A percentile compares a stretch with the other conserved stretches of the same genome.
Conservation (phyloP, 2,797 vertebrate species). For the Rhinichthys osculus region DNA sequence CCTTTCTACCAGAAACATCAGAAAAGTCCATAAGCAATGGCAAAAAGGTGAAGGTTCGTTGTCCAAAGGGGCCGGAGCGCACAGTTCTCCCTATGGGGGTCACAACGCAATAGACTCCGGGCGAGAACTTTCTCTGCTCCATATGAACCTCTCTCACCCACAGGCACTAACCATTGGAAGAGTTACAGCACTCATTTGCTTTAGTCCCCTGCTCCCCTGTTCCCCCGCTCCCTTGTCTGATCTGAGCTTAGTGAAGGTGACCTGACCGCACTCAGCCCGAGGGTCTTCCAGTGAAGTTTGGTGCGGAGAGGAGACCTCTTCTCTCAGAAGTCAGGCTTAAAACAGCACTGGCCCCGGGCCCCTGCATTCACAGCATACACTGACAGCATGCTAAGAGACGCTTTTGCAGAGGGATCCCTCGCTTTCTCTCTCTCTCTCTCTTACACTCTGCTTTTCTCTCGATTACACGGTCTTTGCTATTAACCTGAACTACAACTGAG, state of each 20-base stretch:
- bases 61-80: constrained; percentile 64
- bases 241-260: constrained; percentile 56
- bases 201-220: constrained; percentile 30
- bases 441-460: neutral
- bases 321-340: constrained; percentile 48
- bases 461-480: neutral
- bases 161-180: neutral
- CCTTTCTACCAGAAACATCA: constrained; percentile 10
- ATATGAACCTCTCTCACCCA: neutral
- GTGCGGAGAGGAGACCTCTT: constrained; percentile 36
- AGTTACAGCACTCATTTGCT: constrained; percentile 23
- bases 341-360: constrained; percentile 39
- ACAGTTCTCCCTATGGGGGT: constrained; percentile 37
- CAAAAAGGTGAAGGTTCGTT: constrained; percentile 61
- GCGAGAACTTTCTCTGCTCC: neutral
- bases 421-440: neutral
- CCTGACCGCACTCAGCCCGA: constrained; percentile 27
- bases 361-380: constrained; percentile 20
- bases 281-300: constrained; percentile 39
- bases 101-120: neutral
- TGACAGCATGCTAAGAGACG: constrained; percentile 40
- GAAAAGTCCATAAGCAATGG: constrained; percentile 65
- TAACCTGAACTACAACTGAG: constrained; percentile 27
- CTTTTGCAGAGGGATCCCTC: constrained; percentile 1
- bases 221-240: constrained; percentile 40